Conservation (phyloP, 2,888 invertebrate species). For the Odontomyia ornata region DNA sequence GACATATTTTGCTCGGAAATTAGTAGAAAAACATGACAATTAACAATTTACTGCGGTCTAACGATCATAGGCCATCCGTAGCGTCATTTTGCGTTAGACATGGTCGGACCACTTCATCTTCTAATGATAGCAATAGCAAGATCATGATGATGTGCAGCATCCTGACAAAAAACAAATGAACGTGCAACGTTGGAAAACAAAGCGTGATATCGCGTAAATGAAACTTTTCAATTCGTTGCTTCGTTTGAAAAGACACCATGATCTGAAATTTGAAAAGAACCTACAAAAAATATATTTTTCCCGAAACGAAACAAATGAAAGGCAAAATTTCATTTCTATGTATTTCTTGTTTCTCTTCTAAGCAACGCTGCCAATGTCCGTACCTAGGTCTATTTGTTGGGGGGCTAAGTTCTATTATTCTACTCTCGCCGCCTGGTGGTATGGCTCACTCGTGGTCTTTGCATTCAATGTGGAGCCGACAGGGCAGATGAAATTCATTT, state of each 20-base stretch:
- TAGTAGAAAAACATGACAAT: slow-evolving; percentile 50
- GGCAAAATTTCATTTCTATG: background rate
- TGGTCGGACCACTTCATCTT: background rate
- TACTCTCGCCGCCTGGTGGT: background rate
- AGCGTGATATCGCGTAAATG: background rate
- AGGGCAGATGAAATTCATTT: slow-evolving; percentile 2
- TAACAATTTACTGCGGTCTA: slow-evolving; percentile 50
- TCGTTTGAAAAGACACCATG: background rate
- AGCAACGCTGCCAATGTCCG: background rate
- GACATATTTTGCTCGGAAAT: slow-evolving; percentile 48
- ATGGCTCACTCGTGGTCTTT: background rate
- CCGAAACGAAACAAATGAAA: slow-evolving; percentile 32
- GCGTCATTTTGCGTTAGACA: slow-evolving; percentile 16
- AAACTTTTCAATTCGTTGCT: background rate
- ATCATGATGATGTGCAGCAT: background rate
- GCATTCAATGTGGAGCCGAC: background rate
- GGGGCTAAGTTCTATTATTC: slow-evolving; percentile 7
- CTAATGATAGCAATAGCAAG: background rate
- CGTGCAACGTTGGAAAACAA: background rate
- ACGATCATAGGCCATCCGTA: slow-evolving; percentile 34
- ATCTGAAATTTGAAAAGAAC: slow-evolving; percentile 14
- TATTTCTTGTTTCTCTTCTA: background rate
- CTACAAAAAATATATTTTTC: slow-evolving; percentile 11
- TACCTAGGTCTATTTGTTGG: background rate
- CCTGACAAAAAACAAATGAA: background rate